Percentiles rank a stretch among this genome's conserved stretches.
These are phyloP conservation scores for Odontomachus brunneus DNA, from an alignment of 1,140 invertebrate species.

Conservation along the genomic window DNA sequence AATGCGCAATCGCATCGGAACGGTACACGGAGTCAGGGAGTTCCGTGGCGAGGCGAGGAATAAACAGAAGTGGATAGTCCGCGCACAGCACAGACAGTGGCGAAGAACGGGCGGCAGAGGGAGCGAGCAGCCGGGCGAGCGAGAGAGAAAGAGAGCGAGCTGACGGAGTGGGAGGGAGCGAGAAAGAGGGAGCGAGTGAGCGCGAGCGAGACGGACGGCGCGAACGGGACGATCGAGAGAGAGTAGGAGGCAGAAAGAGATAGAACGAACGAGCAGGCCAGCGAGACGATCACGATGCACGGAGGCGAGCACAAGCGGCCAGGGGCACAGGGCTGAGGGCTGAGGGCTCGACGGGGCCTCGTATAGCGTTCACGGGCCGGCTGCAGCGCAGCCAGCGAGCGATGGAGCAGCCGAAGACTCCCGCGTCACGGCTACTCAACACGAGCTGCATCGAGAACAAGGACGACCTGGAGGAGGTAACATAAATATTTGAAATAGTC, in stretches of 20 bases:
- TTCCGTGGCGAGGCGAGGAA: slow-evolving; percentile 75
- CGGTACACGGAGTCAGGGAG: slow-evolving; percentile 77
- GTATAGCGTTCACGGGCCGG: slow-evolving; percentile 70
- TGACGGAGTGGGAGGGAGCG: slow-evolving; percentile 40
- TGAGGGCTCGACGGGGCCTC: slow-evolving; percentile 79
- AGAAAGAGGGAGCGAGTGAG: slow-evolving; percentile 2
- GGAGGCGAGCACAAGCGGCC: slow-evolving; percentile 83
- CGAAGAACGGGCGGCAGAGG: slow-evolving; percentile 72
- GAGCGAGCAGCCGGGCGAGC: not conserved
- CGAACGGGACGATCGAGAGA: slow-evolving; percentile 6
- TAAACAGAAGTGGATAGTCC: slow-evolving; percentile 80
- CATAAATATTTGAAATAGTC: slow-evolving; percentile 81
- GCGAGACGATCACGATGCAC: slow-evolving; percentile 84
- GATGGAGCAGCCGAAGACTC: slow-evolving; percentile 82
- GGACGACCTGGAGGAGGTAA: slow-evolving; percentile 94
- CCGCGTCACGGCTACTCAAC: slow-evolving; percentile 84
- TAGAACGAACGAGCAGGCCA: slow-evolving; percentile 67
- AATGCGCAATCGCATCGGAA: slow-evolving; percentile 83
- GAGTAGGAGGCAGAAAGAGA: slow-evolving; percentile 66
- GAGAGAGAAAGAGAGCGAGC: slow-evolving; percentile 19
- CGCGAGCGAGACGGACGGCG: slow-evolving; percentile 5
- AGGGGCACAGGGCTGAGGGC: slow-evolving; percentile 83
- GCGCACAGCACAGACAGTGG: slow-evolving; percentile 66
- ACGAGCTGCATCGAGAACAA: slow-evolving; percentile 91
- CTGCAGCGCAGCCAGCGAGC: slow-evolving; percentile 64